Evolutionary conservation across 2,113 vertebrate genomes (phyloP).

Genomic region (Microcebus jonahi): DNA sequence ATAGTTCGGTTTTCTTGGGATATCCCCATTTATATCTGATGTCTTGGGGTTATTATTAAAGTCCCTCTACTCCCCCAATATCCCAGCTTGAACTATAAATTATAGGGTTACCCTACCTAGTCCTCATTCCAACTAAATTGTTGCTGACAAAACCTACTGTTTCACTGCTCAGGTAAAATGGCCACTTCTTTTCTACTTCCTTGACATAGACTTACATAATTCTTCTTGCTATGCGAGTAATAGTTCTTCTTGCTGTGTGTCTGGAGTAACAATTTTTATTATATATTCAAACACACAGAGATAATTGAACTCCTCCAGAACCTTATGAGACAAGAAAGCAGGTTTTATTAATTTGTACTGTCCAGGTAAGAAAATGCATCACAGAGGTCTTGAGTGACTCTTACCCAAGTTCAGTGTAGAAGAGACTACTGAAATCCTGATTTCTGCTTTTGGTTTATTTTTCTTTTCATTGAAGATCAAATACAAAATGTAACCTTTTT

Average conservation of each 20-base stretch:
- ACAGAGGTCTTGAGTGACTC: neutral
- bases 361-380: neutral
- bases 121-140: neutral
- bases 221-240: neutral
- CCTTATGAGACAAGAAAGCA: neutral
- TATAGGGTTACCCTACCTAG: neutral
- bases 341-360: conserved; percentile 19
- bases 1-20: neutral
- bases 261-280: neutral
- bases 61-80: neutral
- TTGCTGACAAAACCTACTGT: neutral
- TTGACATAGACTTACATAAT: neutral
- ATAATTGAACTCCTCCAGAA: neutral
- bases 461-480: neutral
- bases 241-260: neutral
- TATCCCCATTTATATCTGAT: neutral
- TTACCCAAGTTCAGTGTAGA: neutral
- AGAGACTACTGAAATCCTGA: neutral
- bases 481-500: neutral
- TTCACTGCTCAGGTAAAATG: neutral
- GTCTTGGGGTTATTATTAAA: neutral
- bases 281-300: neutral
- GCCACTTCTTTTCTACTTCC: neutral
- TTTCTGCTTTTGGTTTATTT: neutral
- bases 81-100: neutral